Base-by-base conservation (phyloP, 2,797 vertebrate species). In the Aphelocoma californica region DNA sequence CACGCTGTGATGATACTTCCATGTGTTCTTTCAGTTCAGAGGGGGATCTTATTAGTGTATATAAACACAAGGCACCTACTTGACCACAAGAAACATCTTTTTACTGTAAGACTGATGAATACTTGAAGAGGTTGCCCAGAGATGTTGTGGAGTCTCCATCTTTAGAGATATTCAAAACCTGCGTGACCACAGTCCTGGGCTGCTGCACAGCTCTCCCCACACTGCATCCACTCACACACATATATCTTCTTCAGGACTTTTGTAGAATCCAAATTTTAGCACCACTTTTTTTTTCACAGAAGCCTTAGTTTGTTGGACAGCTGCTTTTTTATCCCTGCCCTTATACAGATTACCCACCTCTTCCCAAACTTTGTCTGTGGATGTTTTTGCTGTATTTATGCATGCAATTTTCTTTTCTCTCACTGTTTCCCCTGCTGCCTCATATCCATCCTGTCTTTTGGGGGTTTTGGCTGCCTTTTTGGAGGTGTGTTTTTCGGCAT, bases 271-370 rank as follows among this genome's bases (percentile, higher is more conserved):
- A 6, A 67, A 44, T 48, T 86, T 86, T 47, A 71, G 7, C 14
- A 38, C 8, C 14, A 6, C 2, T 34, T 16, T 32, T 31, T 23
- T 54, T 60, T 44, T 3, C 7, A 12, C 5, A 6, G 3, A 3
- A 3, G 2, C 2, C 10, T 8, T 56, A 29, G 21, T 57, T 20
- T 36, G 0, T 50, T 50, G 32, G 50, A 57, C 17, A 56, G 13
- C 24, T 54, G 4, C 0, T 10, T 23, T 14, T 56, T 29, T 23
- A 34, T 19, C 19, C 14, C 28, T 54, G 10, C 15, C 17, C 1
- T 79, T 78, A 25, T 7, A 29, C 24, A n/a, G 11, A 79, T 83
- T 34, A 47, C 7, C 6, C 31, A n/a, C 14, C 24, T 57, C 13
- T 32, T 40, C 29, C 9, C 0, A 1, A 18, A 72, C 14, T 60